Evolutionary conservation across 2,113 vertebrate genomes (phyloP).

Genomic region (Rhombomys opimus): DNA sequence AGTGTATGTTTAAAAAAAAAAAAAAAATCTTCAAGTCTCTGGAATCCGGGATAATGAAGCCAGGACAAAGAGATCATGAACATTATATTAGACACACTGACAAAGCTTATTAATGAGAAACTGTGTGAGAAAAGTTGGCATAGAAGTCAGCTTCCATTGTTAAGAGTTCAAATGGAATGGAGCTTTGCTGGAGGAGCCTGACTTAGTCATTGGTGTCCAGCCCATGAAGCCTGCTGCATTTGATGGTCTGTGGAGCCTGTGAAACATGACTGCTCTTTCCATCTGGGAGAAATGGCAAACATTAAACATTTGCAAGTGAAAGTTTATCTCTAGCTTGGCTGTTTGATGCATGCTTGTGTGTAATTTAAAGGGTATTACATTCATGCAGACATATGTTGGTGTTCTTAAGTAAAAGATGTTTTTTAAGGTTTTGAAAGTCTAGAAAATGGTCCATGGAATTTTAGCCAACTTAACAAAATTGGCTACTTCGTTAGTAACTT

Average conservation of each 20-base stretch:
- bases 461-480: background rate
- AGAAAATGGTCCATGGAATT: background rate
- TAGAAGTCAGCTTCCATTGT: conserved; percentile 62
- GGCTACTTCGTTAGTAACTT: background rate
- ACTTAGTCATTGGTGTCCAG: conserved; percentile 23
- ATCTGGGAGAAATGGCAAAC: background rate
- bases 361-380: conserved; percentile 24
- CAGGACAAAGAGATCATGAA: conserved; percentile 71
- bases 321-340: background rate
- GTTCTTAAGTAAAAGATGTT: background rate
- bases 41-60: conserved; percentile 72
- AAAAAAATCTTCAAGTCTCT: background rate
- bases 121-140: conserved; percentile 59
- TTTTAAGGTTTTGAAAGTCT: conserved; percentile 31
- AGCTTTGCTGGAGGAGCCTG: conserved; percentile 47
- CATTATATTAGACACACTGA: conserved; percentile 73
- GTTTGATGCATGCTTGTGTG: background rate
- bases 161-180: conserved; percentile 52
- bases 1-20: conserved; percentile 63
- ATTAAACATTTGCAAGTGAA: background rate
- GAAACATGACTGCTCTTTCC: background rate
- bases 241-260: background rate
- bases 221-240: background rate
- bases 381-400: background rate
- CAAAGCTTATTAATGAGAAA: conserved; percentile 76